Evolutionary conservation across 2,113 vertebrate genomes (phyloP), one percentile per base, ranked within the genome.

Genomic region (Penelope pileata): DNA sequence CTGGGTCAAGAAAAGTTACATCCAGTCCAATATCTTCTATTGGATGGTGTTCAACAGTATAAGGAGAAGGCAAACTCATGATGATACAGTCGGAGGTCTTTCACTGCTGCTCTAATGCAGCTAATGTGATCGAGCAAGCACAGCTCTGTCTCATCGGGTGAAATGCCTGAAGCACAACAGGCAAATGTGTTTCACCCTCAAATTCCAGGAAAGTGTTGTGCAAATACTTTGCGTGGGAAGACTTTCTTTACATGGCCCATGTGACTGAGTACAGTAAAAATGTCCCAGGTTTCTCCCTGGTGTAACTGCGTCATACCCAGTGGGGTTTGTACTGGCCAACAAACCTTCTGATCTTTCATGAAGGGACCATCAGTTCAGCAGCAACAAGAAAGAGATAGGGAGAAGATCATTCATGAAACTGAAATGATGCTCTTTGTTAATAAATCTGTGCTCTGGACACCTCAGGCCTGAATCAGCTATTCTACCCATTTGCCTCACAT

Each of bases 201-300:
- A 95, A 97, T 96, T 97, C 97, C 96, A 96, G 76, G 70, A 97
- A 97, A 91, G 93, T 64, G 56, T 88, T 96, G 94, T 96, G 95
- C 81, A 98, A 97, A 97, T 85, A 74, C 83, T 91, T 85, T 93
- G 88, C 56, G 94, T 83, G 66, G 91, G 83, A 92, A 97, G 83
- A 45, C 60, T 89, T 64, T 77, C 69, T 93, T 94, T 92, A 87
- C 21, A 23, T 5, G 81, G 59, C 51, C 91, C 87, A 68, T 64
- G 86, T 94, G 81, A 96, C 67, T 60, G 10, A 91, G 69, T 80
- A 90, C 51, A 90, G 73, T 72, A 63, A 95, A 96, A 96, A 96
- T 77, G 80, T 92, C 66, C 40, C 42, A 64, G 27, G 26, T 59
- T 45, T 90, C 74, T 86, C 42, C 67, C 66, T 76, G 43, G 30